A percentile compares a stretch with the other conserved stretches of the same genome.
Evolutionary conservation across 2,113 vertebrate genomes (phyloP).

Genomic region (Sphaerodactylus townsendi): DNA sequence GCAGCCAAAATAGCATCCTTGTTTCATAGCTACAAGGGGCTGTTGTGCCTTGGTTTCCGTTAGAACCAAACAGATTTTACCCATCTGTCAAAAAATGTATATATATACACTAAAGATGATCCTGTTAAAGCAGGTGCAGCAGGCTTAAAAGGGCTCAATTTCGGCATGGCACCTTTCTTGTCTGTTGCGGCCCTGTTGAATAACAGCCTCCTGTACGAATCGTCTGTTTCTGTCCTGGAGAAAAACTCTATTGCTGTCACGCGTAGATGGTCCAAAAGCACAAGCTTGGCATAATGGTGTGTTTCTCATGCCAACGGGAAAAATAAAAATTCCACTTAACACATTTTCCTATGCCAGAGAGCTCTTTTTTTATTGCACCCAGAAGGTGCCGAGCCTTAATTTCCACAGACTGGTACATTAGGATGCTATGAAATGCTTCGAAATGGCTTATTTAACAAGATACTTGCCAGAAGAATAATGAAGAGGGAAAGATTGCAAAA

Average conservation of each 20-base stretch:
- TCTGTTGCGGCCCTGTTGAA: slow-evolving; percentile 63
- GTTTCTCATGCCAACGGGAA: slow-evolving; percentile 43
- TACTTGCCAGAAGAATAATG: not conserved
- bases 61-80: slow-evolving; percentile 58
- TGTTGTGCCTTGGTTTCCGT: slow-evolving; percentile 50
- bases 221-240: slow-evolving; percentile 56
- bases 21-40: slow-evolving; percentile 32
- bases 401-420: slow-evolving; percentile 32
- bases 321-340: slow-evolving; percentile 55
- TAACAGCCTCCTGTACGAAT: slow-evolving; percentile 67
- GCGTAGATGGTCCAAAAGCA: slow-evolving; percentile 49
- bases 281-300: slow-evolving; percentile 46
- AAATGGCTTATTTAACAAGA: slow-evolving; percentile 52
- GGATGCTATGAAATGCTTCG: slow-evolving; percentile 11
- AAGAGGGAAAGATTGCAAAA: not conserved
- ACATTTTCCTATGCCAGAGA: slow-evolving; percentile 44
- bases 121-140: slow-evolving; percentile 56
- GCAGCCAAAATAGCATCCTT: slow-evolving; percentile 23
- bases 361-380: slow-evolving; percentile 32
- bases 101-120: slow-evolving; percentile 54
- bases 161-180: slow-evolving; percentile 59
- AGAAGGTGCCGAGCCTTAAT: slow-evolving; percentile 33
- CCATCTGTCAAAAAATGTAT: slow-evolving; percentile 45
- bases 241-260: slow-evolving; percentile 45
- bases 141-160: slow-evolving; percentile 60